Conservation (phyloP, 2,113 vertebrate species). For the Silurus glanis region DNA sequence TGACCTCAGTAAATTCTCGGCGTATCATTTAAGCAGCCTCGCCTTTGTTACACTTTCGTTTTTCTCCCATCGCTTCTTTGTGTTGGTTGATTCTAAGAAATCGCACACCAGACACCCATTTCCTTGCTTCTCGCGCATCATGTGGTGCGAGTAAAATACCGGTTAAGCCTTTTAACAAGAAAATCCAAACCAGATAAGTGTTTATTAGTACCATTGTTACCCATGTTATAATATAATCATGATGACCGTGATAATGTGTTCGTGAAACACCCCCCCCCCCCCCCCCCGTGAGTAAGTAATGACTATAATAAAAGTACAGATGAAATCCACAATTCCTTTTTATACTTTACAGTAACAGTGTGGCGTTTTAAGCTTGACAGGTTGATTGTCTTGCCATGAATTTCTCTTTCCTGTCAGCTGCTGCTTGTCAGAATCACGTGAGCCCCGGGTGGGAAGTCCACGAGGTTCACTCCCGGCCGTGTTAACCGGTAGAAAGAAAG, state of each 20-base stretch:
- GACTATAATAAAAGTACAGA: not conserved
- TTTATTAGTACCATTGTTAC: not conserved
- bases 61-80: not conserved
- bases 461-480: not conserved
- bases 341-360: not conserved
- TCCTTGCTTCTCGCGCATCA: not conserved
- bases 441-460: constrained; percentile 45
- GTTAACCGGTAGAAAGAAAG: constrained; percentile 42
- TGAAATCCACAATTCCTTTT: not conserved
- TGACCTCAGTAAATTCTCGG: not conserved
- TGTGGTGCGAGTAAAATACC: not conserved
- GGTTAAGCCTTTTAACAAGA: not conserved
- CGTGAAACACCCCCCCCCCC: too few relatives aligned
- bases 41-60: not conserved
- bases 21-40: not conserved
- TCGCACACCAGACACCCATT: not conserved
- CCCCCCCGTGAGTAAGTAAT: not conserved
- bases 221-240: too few relatives aligned
- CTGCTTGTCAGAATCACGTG: constrained; percentile 26
- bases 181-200: not conserved
- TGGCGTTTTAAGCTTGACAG: not conserved
- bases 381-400: not conserved
- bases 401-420: not conserved
- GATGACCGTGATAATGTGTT: too few relatives aligned
- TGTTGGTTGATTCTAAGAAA: not conserved